Conservation (phyloP, 2,797 vertebrate genomes). For the Eulemur rubriventer region DNA sequence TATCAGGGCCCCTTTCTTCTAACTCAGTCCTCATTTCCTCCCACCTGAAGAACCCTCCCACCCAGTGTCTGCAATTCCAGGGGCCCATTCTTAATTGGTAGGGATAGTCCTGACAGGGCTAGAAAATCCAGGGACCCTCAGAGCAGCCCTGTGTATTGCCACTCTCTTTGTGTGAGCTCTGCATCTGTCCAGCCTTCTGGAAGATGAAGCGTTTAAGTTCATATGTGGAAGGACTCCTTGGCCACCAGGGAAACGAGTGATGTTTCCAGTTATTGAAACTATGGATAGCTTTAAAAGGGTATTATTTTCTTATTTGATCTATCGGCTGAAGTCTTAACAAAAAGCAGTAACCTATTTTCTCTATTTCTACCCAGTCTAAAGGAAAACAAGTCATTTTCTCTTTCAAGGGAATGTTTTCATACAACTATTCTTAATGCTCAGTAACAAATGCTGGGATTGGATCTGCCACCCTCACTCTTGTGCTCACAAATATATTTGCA, state of each 20-base stretch:
- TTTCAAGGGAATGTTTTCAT: neutral
- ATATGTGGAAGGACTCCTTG: accelerated
- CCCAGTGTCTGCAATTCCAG: accelerated
- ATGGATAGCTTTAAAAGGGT: neutral
- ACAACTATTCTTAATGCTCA: neutral
- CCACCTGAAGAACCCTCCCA: neutral
- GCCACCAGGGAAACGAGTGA: neutral
- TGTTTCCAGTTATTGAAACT: too few species aligned
- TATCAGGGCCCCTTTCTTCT: too few species aligned
- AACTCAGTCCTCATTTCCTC: neutral
- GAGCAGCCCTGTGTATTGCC: accelerated
- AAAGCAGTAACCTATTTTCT: neutral
- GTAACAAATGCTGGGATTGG: neutral
- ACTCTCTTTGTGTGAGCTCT: neutral
- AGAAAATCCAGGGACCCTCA: neutral
- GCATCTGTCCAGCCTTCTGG: too few species aligned
- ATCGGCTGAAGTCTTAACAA: neutral
- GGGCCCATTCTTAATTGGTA: neutral
- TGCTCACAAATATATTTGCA: neutral
- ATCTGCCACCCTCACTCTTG: too few species aligned
- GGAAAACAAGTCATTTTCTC: neutral
- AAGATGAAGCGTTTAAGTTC: neutral
- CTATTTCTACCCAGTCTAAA: neutral
- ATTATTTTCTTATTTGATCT: neutral
- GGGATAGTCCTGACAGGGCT: neutral